Conservation (phyloP, 35 echinoderm and acorn worm species). For the Strongylocentrotus purpuratus region DNA sequence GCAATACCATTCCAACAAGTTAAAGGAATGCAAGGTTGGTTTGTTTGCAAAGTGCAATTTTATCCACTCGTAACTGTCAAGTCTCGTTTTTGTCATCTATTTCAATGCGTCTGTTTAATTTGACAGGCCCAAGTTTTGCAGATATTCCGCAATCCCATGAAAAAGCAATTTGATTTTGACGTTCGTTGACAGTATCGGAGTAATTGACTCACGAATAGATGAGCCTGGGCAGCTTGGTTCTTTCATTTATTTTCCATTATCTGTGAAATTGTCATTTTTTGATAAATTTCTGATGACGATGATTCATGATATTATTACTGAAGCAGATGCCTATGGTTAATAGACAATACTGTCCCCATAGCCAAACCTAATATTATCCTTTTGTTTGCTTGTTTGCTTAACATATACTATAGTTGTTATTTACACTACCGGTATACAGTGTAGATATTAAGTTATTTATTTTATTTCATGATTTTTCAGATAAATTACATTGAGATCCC, state of each 20-base stretch:
- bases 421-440: too few species aligned
- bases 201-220: neutral
- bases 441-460: too few species aligned
- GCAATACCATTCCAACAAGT: neutral
- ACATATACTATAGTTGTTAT: too few species aligned
- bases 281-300: neutral
- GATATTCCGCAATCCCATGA: neutral
- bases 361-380: too few species aligned
- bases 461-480: too few species aligned
- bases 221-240: neutral
- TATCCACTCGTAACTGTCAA: neutral
- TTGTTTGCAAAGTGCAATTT: neutral
- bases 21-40: neutral
- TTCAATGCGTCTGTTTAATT: neutral
- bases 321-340: neutral
- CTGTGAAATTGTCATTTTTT: neutral
- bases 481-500: too few species aligned
- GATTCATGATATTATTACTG: neutral
- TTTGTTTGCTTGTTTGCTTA: too few species aligned
- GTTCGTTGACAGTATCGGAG: neutral
- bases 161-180: neutral
- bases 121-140: neutral
- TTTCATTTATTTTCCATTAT: constrained; percentile 20
- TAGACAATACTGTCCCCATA: too few species aligned
- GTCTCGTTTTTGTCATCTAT: neutral